phyloP scores from a whole-genome alignment of 2,888 invertebrate species.

The Maniola hyperantus region DNA sequence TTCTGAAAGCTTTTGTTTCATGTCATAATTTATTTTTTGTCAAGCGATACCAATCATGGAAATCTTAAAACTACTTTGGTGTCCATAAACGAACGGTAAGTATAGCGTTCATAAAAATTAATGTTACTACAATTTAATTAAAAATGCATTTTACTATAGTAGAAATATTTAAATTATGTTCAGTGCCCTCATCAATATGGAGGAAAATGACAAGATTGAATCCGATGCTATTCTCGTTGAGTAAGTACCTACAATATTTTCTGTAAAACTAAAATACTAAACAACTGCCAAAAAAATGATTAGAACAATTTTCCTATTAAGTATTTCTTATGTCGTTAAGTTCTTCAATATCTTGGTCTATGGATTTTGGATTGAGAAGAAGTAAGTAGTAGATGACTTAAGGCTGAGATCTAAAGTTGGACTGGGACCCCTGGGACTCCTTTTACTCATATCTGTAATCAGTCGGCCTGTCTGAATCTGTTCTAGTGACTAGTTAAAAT shows the following conservation, averaged over 20 bases:
- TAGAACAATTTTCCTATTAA: too few relatives aligned
- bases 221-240: constrained; percentile 21
- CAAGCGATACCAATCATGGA: constrained; percentile 39
- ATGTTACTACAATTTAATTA: background rate
- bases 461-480: too few relatives aligned
- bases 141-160: background rate
- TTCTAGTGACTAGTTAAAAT: too few relatives aligned
- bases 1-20: background rate
- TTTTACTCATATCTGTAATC: too few relatives aligned
- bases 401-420: too few relatives aligned
- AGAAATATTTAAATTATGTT: constrained; percentile 40
- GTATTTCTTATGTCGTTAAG: too few relatives aligned
- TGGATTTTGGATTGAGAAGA: too few relatives aligned
- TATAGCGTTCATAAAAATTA: background rate
- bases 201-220: constrained; percentile 24
- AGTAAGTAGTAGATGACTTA: too few relatives aligned
- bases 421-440: too few relatives aligned
- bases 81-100: constrained; percentile 45
- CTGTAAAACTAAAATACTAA: background rate
- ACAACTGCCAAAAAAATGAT: too few relatives aligned
- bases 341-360: too few relatives aligned
- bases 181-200: constrained; percentile 28
- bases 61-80: constrained; percentile 41
- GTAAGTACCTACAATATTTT: constrained; percentile 33
- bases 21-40: constrained; percentile 29